Base-by-base conservation (phyloP, 2,888 invertebrate species). In the Lycophotia porphyrea region DNA sequence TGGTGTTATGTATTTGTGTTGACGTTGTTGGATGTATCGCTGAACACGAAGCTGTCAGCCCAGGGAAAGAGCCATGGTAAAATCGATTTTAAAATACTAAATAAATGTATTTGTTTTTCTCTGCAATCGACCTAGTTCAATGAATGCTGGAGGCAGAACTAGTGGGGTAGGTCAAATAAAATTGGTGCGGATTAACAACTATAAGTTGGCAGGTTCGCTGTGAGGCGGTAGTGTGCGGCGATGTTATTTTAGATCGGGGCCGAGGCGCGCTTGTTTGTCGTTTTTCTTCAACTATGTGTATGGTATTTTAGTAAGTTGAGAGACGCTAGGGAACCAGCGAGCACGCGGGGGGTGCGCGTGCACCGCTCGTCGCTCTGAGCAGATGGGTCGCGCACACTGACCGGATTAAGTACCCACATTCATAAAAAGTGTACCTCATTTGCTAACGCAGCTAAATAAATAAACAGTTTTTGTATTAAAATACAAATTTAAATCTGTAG, bases 31-130 rank as follows among this genome's bases (percentile, higher is more conserved):
- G 97, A 97, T 96, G 96, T 97, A 93, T 97, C 97, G 87, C 96
- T 97, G 90, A 97, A 97, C 94, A 97, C 97, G 86, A 97, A 97
- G 94, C 96, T 97, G 95, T 97, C 98, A 94, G 97, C 97, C 90
- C 97, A 97, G 95, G 98, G 97, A 95, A 97, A 97, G 95, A 97
- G 97, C 96, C 97, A 98, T 97, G 98, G 98, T 98, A 97, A 97
- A 94, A 95, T 95, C 95, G 94, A 95, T 95, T 93, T 91, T 87
- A 87, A 84, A 80, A 82, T 81, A 79, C n/a, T 67, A 64, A 81
- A 52, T 78, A 66, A 27, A 72, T 34, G 61, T 77, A 61, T 75
- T 74, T 79, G 66, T 75, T 81, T 79, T 74, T 58, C 39, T 65
- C 11, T 65, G 42, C 21, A 34, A 70, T 74, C 55, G 1, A 39